Evolutionary conservation across 2,113 vertebrate species (phyloP), one percentile per base, ranked within the genome.

Genomic region (Salvator merianae): DNA sequence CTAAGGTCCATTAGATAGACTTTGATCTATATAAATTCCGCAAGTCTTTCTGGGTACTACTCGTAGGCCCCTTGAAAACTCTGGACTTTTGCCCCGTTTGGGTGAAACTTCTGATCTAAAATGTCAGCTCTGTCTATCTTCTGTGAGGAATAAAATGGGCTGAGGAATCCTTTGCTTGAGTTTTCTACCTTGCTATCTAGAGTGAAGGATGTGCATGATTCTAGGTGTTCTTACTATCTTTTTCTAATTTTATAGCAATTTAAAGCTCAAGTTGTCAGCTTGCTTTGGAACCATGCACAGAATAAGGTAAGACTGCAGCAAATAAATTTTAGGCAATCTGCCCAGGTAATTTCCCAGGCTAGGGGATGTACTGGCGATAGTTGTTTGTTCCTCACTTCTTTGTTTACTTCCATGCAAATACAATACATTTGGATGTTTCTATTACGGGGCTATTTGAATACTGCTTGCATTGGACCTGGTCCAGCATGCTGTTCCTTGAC

Each of bases 231-330:
- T 69, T 26, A 3, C 43, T 81, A 43, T 83, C 26, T 30, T 2
- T 53, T 83, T 30, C 71, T 84, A 26, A 86, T 88, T 88, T 76
- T 86, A 1, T 93, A 99, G 99, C 98, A 97, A 93, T 97, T 99
- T 84, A 98, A 96, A 95, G 94, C 94, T 79, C 96, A 99, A 92
- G 95, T 96, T 77, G 91, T 99, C 89, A 96, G 94, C 88, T 95
- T 98, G 71, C 97, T 99, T 13, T 99, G 99, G 99, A 97, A 69
- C 74, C 97, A 98, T 22, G 95, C 97, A 70, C 92, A 96, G 72
- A 97, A 92, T 77, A 92, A 97, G 96, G 98, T 90, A 47, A 53
- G 71, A 28, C 0, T 66, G n/a, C 2, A 73, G 30, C 13, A 79
- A 88, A 47, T 43, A 70, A 30, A 18, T 1, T 22, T 84, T 3